Percentiles rank a stretch among this genome's conserved stretches.
These are phyloP conservation scores for Pseudochaenichthys georgianus DNA, from an alignment of 2,797 vertebrate genomes.

Conservation along the genomic window DNA sequence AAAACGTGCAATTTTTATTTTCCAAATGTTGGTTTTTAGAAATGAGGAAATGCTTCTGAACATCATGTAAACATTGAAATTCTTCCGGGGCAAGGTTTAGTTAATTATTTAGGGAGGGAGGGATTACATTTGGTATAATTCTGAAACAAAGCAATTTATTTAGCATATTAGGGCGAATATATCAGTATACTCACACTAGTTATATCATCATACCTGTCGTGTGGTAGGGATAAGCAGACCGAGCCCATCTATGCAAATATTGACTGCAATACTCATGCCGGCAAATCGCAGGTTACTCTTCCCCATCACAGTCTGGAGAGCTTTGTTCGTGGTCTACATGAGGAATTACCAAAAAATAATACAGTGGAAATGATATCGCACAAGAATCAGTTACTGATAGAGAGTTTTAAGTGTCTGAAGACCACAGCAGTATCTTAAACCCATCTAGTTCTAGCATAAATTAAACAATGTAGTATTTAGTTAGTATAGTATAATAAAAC, in stretches of 20 bases:
- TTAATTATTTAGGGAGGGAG: not conserved
- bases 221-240: slow-evolving; percentile 94
- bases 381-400: no score
- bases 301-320: slow-evolving; percentile 92
- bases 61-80: not conserved
- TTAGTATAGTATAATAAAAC: not conserved
- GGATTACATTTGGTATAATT: no score
- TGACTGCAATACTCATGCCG: slow-evolving; percentile 93
- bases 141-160: not conserved
- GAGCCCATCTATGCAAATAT: slow-evolving; percentile 94
- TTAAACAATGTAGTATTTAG: not conserved
- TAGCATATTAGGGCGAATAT: not conserved
- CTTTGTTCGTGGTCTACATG: slow-evolving; percentile 90
- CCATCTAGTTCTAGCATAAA: not conserved
- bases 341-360: not conserved
- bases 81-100: not conserved
- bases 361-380: not conserved
- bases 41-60: not conserved
- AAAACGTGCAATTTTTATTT: not conserved
- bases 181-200: not conserved
- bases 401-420: not conserved
- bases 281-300: slow-evolving; percentile 96
- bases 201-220: slow-evolving; percentile 85
- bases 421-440: not conserved
- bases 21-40: not conserved